Percentiles rank a stretch among this genome's conserved stretches.
These are phyloP conservation scores for Psephotus haematonotus DNA, from an alignment of 2,113 vertebrate species.

Conservation along the genomic window DNA sequence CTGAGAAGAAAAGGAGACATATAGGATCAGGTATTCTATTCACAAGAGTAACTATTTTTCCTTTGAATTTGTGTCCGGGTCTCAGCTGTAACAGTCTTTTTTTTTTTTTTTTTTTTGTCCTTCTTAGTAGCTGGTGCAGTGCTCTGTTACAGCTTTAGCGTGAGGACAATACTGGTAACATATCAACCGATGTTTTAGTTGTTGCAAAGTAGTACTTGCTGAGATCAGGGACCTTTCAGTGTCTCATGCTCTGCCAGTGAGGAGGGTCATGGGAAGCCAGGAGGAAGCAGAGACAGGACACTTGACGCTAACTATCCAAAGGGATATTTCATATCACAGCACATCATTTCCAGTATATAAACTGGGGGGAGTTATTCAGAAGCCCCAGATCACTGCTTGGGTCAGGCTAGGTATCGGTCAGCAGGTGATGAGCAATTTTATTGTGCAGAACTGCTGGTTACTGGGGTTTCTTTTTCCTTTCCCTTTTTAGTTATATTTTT, in stretches of 20 bases:
- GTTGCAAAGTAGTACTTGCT: not conserved
- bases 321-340: not conserved
- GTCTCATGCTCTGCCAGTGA: not conserved
- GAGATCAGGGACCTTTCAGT: not conserved
- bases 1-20: not conserved
- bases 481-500: not conserved
- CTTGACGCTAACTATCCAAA: not conserved
- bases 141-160: not conserved
- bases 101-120: not conserved
- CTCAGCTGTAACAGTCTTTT: not conserved
- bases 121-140: not conserved
- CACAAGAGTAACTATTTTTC: not conserved
- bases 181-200: not conserved
- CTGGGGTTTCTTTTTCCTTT: not conserved
- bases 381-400: not conserved
- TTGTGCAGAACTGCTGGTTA: not conserved
- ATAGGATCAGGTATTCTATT: not conserved
- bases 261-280: no score
- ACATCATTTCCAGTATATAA: not conserved
- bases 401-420: not conserved
- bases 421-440: not conserved
- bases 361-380: not conserved
- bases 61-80: not conserved
- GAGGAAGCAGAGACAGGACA: not conserved
- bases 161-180: not conserved